A percentile compares a stretch with the other conserved stretches of the same genome.
Conservation (phyloP, 1,140 invertebrate genomes). For the Zaprionus ghesquierei region DNA sequence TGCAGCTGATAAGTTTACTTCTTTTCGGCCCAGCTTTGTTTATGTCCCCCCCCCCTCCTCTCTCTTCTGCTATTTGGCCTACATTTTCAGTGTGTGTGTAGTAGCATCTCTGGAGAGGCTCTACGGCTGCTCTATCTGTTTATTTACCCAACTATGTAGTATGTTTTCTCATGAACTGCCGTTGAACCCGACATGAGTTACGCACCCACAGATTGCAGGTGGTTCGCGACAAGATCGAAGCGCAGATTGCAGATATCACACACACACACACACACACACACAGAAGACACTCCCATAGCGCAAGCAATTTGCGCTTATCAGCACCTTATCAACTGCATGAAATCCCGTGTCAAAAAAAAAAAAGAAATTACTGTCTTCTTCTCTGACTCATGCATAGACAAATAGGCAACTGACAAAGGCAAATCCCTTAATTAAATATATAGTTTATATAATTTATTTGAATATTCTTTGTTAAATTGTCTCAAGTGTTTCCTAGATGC, state of each 20-base stretch:
- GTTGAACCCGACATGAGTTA: constrained; percentile 46
- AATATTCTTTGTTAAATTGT: not conserved
- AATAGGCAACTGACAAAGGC: not conserved
- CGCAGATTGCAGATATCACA: not conserved
- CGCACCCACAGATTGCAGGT: constrained; percentile 10
- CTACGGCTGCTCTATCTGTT: constrained; percentile 18
- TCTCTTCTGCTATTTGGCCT: constrained; percentile 62
- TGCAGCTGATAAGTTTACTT: constrained; percentile 46
- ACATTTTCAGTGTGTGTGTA: constrained; percentile 38
- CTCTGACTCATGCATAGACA: constrained; percentile 26
- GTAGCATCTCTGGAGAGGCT: constrained; percentile 7
- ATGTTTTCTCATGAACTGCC: constrained; percentile 55
- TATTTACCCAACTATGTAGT: constrained; percentile 36
- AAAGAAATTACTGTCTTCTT: constrained; percentile 1
- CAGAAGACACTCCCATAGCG: not conserved
- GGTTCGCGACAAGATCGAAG: not conserved
- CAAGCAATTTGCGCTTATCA: not conserved
- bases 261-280: too few relatives aligned
- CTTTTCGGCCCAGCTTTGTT: constrained; percentile 42
- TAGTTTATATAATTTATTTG: not conserved
- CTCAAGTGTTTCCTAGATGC: not conserved
- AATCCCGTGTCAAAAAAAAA: not conserved
- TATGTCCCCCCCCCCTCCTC: constrained; percentile 35
- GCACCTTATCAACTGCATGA: constrained; percentile 19
- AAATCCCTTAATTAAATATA: not conserved